These are phyloP conservation scores for Caenorhabditis sp. DNA, from an alignment of 2,888 invertebrate genomes.

Conservation along the genomic window DNA sequence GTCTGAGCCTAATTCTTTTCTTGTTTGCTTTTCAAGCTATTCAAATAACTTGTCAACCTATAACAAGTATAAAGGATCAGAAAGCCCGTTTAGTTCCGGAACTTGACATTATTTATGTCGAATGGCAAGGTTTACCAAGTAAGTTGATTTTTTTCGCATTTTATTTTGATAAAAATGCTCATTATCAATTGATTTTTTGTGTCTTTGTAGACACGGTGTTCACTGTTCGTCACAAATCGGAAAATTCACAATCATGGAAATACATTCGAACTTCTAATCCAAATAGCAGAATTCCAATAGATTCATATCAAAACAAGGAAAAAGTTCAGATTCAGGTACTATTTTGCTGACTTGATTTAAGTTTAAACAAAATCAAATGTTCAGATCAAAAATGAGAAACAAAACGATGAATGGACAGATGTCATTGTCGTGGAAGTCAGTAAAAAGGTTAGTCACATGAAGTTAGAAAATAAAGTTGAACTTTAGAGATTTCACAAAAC, in stretches of 20 bases:
- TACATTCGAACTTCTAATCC: constrained; percentile 48
- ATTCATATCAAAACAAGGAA: constrained; percentile 51
- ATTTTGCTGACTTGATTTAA: constrained; percentile 1
- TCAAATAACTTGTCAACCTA: constrained; percentile 13
- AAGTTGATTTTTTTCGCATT: constrained; percentile 6
- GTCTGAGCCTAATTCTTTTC: not conserved
- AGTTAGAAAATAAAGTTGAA: too few relatives aligned
- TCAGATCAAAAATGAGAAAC: constrained; percentile 58
- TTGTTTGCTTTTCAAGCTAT: too few relatives aligned
- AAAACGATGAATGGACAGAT: constrained; percentile 61
- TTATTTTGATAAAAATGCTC: not conserved
- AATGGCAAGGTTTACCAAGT: constrained; percentile 50
- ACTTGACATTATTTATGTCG: constrained; percentile 57
- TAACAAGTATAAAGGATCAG: constrained; percentile 48
- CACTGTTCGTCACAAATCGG: constrained; percentile 46
- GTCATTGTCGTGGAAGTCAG: constrained; percentile 54
- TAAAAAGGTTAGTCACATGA: constrained; percentile 45
- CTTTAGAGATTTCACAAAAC: too few relatives aligned
- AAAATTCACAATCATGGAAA: constrained; percentile 47
- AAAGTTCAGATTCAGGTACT: constrained; percentile 52
- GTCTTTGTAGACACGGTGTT: constrained; percentile 42
- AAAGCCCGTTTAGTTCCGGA: constrained; percentile 56
- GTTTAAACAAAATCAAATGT: not conserved
- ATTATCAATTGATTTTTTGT: not conserved
- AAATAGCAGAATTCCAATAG: constrained; percentile 50